Evolutionary conservation across 2,888 invertebrate species (phyloP), one percentile per base, ranked within the genome.

Genomic region (Hecatera dysodea): DNA sequence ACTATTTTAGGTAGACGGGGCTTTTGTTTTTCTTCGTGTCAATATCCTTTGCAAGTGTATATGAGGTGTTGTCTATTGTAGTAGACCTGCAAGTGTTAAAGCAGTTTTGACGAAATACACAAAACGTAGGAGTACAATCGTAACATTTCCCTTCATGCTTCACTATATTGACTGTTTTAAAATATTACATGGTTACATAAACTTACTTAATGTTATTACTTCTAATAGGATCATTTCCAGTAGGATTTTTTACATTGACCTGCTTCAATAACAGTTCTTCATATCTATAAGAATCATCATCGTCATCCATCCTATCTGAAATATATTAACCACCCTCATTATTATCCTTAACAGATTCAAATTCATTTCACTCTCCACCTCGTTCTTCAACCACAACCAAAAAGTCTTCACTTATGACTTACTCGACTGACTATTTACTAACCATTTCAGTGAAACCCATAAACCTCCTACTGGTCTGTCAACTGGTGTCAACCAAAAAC

Each of bases 401-500:
- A 77, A 78, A 66, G 65, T 62, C 24, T 27, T 33, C n/a, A 36
- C 62, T 60, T 48, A 68, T 78, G 65, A 56, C 73, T 72, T 81
- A 73, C 72, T 72, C 60, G 12, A 50, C 24, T 81, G 29, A 27
- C 66, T 81, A 72, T 81, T 81, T 65, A 82, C 80, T 72, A 80
- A 73, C 61, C 74, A 55, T 69, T 61, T 65, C 59, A 81, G 61
- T 24, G 53, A 46, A 67, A 42, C 46, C 42, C 77, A 73, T 80
- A 75, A 83, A 77, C 74, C 73, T 68, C 56, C 42, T 67, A 48
- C 61, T 39, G 76, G 57, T 57, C 71, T 82, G 86, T 81, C 90
- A 88, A 68, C 88, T 75, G 76, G 82, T 86, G 88, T 89, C 88
- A 83, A 81, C 81, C 85, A 87, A 90, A 88, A 86, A 89, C 87